phyloP scores from a whole-genome alignment of 2,797 vertebrate species.

The Vultur gryphus region DNA sequence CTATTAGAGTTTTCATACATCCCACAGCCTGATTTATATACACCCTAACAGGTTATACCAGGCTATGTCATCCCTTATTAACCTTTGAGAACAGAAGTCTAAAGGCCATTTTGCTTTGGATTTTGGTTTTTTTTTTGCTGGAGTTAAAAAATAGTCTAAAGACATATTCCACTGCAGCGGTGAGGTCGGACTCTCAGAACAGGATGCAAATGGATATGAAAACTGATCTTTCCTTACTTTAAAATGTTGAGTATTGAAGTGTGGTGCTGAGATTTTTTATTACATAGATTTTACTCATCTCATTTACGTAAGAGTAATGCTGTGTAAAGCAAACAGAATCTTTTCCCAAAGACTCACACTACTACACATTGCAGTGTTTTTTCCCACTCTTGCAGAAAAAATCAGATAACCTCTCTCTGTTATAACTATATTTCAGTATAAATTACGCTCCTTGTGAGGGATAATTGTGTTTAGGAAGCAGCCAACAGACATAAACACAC shows the following conservation, averaged over 20 bases:
- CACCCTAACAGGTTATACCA: not conserved
- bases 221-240: not conserved
- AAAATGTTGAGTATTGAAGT: not conserved
- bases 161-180: not conserved
- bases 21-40: not conserved
- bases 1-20: not conserved
- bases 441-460: not conserved
- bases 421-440: not conserved
- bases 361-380: not conserved
- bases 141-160: not conserved
- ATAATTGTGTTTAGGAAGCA: not conserved
- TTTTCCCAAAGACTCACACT: not conserved
- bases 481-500: not conserved
- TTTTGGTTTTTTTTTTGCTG: not conserved
- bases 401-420: not conserved
- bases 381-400: not conserved
- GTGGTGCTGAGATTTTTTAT: not conserved
- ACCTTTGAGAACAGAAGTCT: not conserved
- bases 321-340: not conserved
- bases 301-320: not conserved
- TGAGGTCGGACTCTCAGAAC: not conserved
- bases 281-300: not conserved
- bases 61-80: not conserved
- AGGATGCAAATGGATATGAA: not conserved
- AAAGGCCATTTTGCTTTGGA: not conserved